Conservation (phyloP, 2,113 vertebrate species). For the Macquaria ambigua region DNA sequence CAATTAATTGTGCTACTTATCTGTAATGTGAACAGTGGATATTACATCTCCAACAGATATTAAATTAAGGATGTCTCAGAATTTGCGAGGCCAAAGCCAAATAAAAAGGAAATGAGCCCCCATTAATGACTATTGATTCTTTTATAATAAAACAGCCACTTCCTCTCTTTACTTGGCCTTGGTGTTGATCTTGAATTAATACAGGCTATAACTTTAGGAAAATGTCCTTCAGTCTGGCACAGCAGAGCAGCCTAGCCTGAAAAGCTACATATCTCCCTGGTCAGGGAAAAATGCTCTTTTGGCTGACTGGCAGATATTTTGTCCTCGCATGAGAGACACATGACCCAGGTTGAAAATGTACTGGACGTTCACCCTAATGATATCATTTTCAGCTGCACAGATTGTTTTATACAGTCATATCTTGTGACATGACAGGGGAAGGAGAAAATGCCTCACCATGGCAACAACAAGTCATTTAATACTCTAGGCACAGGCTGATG, state of each 20-base stretch:
- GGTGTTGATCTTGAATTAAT: slow-evolving; percentile 61
- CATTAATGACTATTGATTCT: slow-evolving; percentile 81
- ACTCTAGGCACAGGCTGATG: slow-evolving; percentile 15
- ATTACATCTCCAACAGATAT: slow-evolving; percentile 77
- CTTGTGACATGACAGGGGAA: slow-evolving; percentile 39
- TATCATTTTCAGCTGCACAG: slow-evolving; percentile 42
- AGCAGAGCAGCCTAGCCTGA: slow-evolving; percentile 25
- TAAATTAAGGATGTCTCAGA: slow-evolving; percentile 78
- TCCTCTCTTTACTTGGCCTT: slow-evolving; percentile 66
- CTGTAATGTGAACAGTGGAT: slow-evolving; percentile 77
- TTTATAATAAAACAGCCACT: slow-evolving; percentile 73
- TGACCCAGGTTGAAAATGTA: slow-evolving; percentile 3
- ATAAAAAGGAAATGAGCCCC: slow-evolving; percentile 78
- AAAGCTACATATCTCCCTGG: slow-evolving; percentile 27
- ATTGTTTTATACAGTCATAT: slow-evolving; percentile 29
- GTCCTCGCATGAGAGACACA: slow-evolving; percentile 22
- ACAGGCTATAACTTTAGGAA: slow-evolving; percentile 48
- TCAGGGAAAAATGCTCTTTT: slow-evolving; percentile 18
- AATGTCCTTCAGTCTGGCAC: slow-evolving; percentile 43
- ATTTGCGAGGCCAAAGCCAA: slow-evolving; percentile 70
- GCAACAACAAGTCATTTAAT: slow-evolving; percentile 63
- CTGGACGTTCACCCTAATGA: slow-evolving; percentile 9
- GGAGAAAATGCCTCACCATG: slow-evolving; percentile 59
- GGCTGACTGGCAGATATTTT: slow-evolving; percentile 38
- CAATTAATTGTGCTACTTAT: slow-evolving; percentile 80